Percentiles rank a stretch among this genome's conserved stretches.
phyloP scores from a whole-genome alignment of 2,113 vertebrate species.

The Microcebus griseorufus region DNA sequence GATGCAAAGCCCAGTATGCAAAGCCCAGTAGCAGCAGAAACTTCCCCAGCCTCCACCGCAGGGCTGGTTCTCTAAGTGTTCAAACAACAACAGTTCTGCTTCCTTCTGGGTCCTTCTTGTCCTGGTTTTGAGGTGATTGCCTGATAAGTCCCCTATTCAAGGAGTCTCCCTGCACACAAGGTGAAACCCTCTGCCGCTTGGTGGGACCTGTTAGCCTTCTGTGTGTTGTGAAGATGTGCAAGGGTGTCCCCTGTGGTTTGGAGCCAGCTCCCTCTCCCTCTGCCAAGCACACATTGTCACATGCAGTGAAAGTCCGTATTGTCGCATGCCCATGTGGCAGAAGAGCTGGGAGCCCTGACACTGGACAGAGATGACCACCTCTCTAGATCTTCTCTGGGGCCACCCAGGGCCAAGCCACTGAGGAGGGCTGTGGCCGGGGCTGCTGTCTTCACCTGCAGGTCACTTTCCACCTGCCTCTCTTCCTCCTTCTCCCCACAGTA shows the following conservation, averaged over 20 bases:
- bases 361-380: background rate
- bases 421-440: background rate
- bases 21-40: background rate
- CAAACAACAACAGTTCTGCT: background rate
- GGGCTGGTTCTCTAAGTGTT: background rate
- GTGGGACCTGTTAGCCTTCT: background rate
- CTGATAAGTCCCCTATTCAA: background rate
- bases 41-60: fast-evolving
- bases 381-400: background rate
- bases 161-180: background rate
- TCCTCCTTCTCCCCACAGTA: background rate
- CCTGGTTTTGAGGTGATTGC: background rate
- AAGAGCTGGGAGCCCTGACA: background rate
- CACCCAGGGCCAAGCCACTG: background rate
- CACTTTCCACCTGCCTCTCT: background rate
- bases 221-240: background rate
- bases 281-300: background rate
- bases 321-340: background rate
- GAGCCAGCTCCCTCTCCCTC: background rate
- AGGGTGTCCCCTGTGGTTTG: background rate
- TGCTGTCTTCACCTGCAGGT: background rate
- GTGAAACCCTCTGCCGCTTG: background rate
- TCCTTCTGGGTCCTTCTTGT: background rate
- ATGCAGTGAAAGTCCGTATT: background rate
- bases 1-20: background rate